These are phyloP conservation scores for Unio pictorum DNA, from an alignment of 2,888 invertebrate species.

Conservation along the genomic window DNA sequence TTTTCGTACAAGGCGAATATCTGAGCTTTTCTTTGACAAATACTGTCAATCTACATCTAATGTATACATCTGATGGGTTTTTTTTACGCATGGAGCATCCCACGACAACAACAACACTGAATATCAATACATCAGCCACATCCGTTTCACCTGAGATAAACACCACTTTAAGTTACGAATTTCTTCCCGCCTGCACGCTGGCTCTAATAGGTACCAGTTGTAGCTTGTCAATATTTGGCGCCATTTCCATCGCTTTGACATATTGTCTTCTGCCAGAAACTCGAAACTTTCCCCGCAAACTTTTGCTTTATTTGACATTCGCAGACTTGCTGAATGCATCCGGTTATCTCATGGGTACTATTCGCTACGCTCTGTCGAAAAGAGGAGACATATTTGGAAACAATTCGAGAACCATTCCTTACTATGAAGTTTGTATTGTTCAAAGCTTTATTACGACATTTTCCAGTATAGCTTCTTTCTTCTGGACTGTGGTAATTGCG, in stretches of 20 bases:
- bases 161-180: no score
- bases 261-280: conserved; percentile 6
- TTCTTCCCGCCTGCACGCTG: conserved; percentile 2
- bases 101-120: no score
- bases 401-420: no score
- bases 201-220: conserved; percentile 5
- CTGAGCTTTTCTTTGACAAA: no score
- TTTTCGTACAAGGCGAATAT: no score
- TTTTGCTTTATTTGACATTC: conserved; percentile 15
- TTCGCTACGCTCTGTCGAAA: conserved; percentile 4
- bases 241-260: conserved; percentile 12
- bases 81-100: no score
- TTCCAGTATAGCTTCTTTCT: conserved; percentile 31
- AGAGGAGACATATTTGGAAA: no score
- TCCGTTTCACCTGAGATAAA: no score
- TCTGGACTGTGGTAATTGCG: conserved; percentile 27
- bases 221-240: conserved; percentile 14
- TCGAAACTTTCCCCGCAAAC: conserved; percentile 6
- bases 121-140: no score
- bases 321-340: conserved; percentile 10
- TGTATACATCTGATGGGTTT: no score
- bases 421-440: conserved; percentile 21
- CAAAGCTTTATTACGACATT: conserved; percentile 32
- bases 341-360: conserved; percentile 13
- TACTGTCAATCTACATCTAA: no score